Base-by-base conservation (phyloP, 2,797 vertebrate genomes). In the Cyclura pinguis region DNA sequence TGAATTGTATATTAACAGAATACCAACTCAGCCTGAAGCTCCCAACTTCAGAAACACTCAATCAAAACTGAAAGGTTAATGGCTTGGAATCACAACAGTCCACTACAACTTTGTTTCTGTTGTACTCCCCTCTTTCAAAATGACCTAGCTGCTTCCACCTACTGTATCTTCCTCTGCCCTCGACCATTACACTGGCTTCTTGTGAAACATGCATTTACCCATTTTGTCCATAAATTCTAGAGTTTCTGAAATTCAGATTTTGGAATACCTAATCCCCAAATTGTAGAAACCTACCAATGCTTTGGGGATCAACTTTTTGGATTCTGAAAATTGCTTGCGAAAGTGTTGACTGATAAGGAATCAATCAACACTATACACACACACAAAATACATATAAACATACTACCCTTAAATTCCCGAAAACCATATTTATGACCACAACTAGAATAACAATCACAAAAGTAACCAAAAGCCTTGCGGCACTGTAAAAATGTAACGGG, bases 181-280 rank as follows among this genome's bases (percentile, higher is more conserved):
- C 57, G 13, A 59, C 57, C 57, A 59, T 59, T 59, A 59, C 14
- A 59, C 0, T 59, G 50, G 7, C 64, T 67, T 67, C 64, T 67
- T 67, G 22, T 67, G 27, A 67, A 38, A 4, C 84, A 42, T 88
- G 2, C 82, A 16, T 29, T 93, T 50, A 24, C 14, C 62, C 16
- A 24, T 92, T 92, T 83, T 80, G 32, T 62, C 32, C 8, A 55
- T 73, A 88, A 78, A 80, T 42, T 42, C 42, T 42, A 42, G 42
- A 47, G 2, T 50, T 27, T 78, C 42, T 78, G 24, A 78, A 78
- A 78, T 78, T 27, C 35, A 24, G 47, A 47, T 24, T 78, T 12
- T 12, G 6, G 38, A 78, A 64, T 83, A 27, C 9, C 24, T 64
- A 64, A 83, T 64, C 29, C 10, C 7, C n/a, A 62, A 22, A 83